A percentile compares a stretch with the other conserved stretches of the same genome.
phyloP scores from a whole-genome alignment of 2,888 invertebrate genomes.

The Drosophila fulvimacula region DNA sequence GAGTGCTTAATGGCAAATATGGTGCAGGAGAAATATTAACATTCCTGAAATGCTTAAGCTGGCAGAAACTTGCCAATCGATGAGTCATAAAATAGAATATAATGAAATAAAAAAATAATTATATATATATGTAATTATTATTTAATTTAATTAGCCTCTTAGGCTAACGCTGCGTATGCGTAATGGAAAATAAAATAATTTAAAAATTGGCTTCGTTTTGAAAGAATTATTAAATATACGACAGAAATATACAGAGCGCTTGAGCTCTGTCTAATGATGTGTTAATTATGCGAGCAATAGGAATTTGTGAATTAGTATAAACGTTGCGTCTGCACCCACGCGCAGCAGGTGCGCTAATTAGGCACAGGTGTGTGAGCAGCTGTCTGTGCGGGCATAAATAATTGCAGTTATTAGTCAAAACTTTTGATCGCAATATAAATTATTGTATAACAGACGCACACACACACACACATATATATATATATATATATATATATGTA shows the following conservation, averaged over 20 bases:
- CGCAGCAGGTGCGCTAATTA: conserved; percentile 47
- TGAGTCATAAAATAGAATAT: too few species aligned
- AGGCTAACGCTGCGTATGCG: conserved; percentile 21
- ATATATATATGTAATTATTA: not conserved
- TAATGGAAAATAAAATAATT: not conserved
- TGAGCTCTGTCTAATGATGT: conserved; percentile 53
- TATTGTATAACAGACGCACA: not conserved
- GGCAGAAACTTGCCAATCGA: too few species aligned
- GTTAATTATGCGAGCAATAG: conserved; percentile 55
- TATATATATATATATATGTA: not conserved
- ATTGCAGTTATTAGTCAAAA: conserved; percentile 53
- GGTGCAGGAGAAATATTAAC: not conserved
- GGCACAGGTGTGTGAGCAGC: conserved; percentile 24
- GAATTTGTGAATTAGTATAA: conserved; percentile 62
- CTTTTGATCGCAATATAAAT: conserved; percentile 13
- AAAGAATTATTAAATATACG: conserved; percentile 3
- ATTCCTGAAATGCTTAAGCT: not conserved
- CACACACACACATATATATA: not conserved
- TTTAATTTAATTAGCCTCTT: not conserved
- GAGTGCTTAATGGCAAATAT: conserved; percentile 9
- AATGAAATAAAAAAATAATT: too few species aligned
- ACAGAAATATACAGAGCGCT: not conserved
- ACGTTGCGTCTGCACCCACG: conserved; percentile 9
- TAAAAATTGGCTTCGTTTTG: not conserved
- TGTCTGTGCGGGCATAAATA: conserved; percentile 28